Evolutionary conservation across 37 sponge, comb jelly and placozoan species (phyloP), one percentile per base, ranked within the genome.

Genomic region (Ianthella basta): DNA sequence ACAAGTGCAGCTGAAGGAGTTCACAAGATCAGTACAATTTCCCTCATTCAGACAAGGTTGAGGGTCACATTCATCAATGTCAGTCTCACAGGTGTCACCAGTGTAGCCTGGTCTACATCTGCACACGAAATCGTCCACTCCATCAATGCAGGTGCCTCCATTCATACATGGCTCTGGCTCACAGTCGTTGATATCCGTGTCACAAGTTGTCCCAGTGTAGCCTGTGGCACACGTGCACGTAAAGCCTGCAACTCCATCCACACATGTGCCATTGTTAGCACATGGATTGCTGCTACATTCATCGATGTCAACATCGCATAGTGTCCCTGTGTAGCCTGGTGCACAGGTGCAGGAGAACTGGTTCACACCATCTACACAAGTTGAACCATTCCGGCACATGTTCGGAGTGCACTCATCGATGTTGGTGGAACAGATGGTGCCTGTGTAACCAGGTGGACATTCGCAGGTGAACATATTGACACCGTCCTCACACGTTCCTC

Each of bases 91-190:
- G 6, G 15, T 72, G 36, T 15, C 74, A 4, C 85, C 85, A 4
- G 85, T 84, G 60, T 72, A 84, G 18, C 85, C 85, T 60, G 27
- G 25, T 40, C 21, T 84, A 39, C 85, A 84, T 16, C 18, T 21
- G 56, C 85, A 84, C 1, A 59, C 32, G 75, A 55, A 69, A 50
- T 55, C 24, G 55, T 72, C 29, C 12, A 84, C 57, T 25, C 75
- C 85, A 72, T 84, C 85, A 23, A 72, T 60, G 39, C 85, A 84
- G 29, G 74, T 70, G 32, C 73, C 85, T 35, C 72, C 72, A 72
- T 84, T 84, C 40, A 55, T 23, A 55, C 85, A 84, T 6, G 85
- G 85, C 37, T 55, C 24, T 8, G 56, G 33, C n/a, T 25, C 14
- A 50, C 85, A 84, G 23, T 72, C 73, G 25, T 84, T 74, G 23